These are phyloP conservation scores for Silurus asotus DNA, from an alignment of 2,113 vertebrate genomes.

Conservation along the genomic window DNA sequence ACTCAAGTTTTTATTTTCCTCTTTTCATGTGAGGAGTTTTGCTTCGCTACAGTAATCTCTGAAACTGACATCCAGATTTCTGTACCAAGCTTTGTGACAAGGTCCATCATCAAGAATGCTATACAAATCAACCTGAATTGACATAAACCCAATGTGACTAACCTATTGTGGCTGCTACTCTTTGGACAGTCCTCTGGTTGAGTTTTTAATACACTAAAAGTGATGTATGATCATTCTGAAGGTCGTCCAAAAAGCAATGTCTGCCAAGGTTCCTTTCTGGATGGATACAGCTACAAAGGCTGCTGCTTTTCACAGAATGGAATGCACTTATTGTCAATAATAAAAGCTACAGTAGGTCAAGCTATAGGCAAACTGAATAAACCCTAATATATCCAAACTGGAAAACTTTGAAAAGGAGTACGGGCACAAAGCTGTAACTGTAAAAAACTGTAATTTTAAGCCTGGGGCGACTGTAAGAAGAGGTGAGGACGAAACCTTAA, in stretches of 20 bases:
- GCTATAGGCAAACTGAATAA: neutral
- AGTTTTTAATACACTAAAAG: conserved; percentile 7
- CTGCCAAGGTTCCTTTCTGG: conserved; percentile 17
- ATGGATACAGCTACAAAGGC: neutral
- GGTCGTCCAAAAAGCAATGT: conserved; percentile 18
- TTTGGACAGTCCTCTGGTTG: neutral
- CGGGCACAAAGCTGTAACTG: too few relatives aligned
- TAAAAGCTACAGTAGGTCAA: neutral
- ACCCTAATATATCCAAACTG: neutral
- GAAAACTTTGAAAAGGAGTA: neutral
- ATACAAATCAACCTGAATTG: neutral
- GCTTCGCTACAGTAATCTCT: neutral
- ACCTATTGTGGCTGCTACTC: neutral
- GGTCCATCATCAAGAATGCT: neutral
- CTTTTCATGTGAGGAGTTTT: neutral
- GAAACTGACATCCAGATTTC: neutral
- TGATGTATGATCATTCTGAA: conserved; percentile 12
- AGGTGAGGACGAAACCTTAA: too few relatives aligned
- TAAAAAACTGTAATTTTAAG: too few relatives aligned
- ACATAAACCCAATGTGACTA: neutral
- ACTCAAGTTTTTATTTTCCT: neutral
- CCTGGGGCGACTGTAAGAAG: too few relatives aligned
- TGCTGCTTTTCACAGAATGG: neutral
- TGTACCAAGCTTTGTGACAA: neutral
- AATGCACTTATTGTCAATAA: neutral